Conservation (phyloP, 92 coral and sea anemone species). For the Bergia sp. region DNA sequence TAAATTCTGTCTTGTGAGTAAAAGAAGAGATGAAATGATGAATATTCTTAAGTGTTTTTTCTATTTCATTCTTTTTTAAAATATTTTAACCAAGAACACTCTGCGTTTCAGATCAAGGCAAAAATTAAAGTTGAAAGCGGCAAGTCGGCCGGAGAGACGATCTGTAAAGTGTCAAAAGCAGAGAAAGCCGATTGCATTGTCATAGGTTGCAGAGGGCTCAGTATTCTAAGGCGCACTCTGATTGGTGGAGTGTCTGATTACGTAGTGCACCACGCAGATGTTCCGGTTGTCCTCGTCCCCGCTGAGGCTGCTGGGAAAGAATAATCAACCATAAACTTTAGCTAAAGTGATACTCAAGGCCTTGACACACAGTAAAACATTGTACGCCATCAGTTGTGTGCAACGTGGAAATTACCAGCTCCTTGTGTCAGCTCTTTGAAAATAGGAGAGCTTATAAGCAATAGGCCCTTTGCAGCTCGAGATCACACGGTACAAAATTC, state of each 20-base stretch:
- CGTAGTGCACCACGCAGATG: conserved; percentile 66
- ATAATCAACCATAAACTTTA: not conserved
- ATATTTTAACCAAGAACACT: not conserved
- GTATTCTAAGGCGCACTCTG: conserved; percentile 66
- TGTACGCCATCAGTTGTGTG: too few relatives aligned
- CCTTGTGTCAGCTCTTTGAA: too few relatives aligned
- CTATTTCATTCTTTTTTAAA: not conserved
- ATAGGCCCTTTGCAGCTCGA: too few relatives aligned
- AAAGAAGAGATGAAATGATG: not conserved
- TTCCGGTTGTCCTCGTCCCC: conserved; percentile 73
- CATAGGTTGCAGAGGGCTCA: conserved; percentile 65
- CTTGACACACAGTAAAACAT: too few relatives aligned
- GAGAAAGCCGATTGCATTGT: conserved; percentile 62
- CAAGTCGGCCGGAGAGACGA: conserved; percentile 67
- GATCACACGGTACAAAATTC: too few relatives aligned
- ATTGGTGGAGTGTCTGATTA: conserved; percentile 76
- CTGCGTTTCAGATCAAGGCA: conserved; percentile 64
- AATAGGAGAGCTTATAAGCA: too few relatives aligned
- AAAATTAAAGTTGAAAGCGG: conserved; percentile 70
- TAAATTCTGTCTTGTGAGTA: not conserved
- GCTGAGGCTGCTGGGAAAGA: not conserved
- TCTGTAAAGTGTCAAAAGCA: conserved; percentile 58
- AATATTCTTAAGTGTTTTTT: not conserved
- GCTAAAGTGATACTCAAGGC: too few relatives aligned
- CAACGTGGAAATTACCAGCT: too few relatives aligned